phyloP scores from a whole-genome alignment of 2,888 invertebrate genomes.

The Aphelenchoides bicaudatus region DNA sequence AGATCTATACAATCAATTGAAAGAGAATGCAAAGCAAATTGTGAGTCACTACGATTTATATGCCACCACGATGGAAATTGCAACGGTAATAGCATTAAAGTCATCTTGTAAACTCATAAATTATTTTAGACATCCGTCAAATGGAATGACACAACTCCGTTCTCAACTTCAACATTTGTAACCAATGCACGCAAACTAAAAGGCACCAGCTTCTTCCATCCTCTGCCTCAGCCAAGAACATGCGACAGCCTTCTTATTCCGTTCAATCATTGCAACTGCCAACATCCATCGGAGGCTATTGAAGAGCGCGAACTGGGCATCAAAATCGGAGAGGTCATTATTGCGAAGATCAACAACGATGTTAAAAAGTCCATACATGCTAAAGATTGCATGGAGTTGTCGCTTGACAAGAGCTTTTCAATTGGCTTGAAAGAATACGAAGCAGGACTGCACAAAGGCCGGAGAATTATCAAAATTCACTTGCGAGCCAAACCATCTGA shows the following conservation, averaged over 20 bases:
- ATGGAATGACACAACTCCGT: conserved; percentile 13
- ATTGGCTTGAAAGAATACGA: no score
- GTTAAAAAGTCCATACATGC: no score
- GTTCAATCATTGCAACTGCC: conserved; percentile 39
- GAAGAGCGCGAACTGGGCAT: no score
- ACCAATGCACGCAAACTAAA: conserved; percentile 14
- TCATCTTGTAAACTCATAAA: background rate
- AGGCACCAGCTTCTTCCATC: conserved; percentile 37
- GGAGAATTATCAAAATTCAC: no score
- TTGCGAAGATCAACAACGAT: no score
- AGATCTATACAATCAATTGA: background rate
- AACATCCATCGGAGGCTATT: no score
- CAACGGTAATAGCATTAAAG: background rate
- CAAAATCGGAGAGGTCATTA: no score
- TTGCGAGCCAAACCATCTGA: no score
- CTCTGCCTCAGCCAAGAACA: conserved; percentile 29
- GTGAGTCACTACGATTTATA: conserved; percentile 16
- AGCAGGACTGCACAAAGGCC: no score
- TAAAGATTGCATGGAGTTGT: no score
- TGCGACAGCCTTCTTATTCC: conserved; percentile 37
- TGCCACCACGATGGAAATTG: conserved; percentile 11
- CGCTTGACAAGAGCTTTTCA: no score
- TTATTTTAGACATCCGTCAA: background rate
- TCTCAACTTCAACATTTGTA: background rate
- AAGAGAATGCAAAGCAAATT: conserved; percentile 15